phyloP scores from a whole-genome alignment of 2,888 invertebrate species.

The Hirtodrosophila cameraria region DNA sequence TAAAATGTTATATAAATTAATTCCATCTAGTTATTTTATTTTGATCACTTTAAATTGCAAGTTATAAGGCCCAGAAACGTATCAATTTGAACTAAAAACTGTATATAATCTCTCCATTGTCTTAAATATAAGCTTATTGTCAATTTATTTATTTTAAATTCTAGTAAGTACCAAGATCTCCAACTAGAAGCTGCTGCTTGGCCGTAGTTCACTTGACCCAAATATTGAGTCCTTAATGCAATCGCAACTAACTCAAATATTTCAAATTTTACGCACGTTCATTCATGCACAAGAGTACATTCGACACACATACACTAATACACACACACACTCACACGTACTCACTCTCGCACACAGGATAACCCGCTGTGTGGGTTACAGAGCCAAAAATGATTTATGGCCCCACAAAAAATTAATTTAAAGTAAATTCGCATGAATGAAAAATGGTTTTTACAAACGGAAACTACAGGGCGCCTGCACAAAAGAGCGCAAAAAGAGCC shows the following conservation, averaged over 20 bases:
- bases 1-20: too few relatives aligned
- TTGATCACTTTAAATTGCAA: too few relatives aligned
- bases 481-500: slow-evolving; percentile 22
- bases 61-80: too few relatives aligned
- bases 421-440: slow-evolving; percentile 82
- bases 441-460: slow-evolving; percentile 80
- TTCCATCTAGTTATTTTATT: too few relatives aligned
- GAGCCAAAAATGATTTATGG: slow-evolving; percentile 78
- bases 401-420: slow-evolving; percentile 79
- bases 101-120: too few relatives aligned
- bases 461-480: slow-evolving; percentile 68
- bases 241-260: slow-evolving; percentile 42
- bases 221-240: slow-evolving; percentile 31
- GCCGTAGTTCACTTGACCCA: slow-evolving; percentile 49
- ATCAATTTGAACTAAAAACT: too few relatives aligned
- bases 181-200: neutral
- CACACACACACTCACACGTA: slow-evolving; percentile 11
- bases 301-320: slow-evolving; percentile 18
- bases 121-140: too few relatives aligned
- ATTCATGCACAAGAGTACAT: slow-evolving; percentile 45
- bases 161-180: too few relatives aligned
- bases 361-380: slow-evolving; percentile 53
- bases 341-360: slow-evolving; percentile 19
- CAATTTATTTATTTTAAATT: too few relatives aligned
- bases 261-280: slow-evolving; percentile 55